Evolutionary conservation across 2,888 invertebrate genomes (phyloP), one percentile per base, ranked within the genome.

Genomic region (Monopis laevigella): DNA sequence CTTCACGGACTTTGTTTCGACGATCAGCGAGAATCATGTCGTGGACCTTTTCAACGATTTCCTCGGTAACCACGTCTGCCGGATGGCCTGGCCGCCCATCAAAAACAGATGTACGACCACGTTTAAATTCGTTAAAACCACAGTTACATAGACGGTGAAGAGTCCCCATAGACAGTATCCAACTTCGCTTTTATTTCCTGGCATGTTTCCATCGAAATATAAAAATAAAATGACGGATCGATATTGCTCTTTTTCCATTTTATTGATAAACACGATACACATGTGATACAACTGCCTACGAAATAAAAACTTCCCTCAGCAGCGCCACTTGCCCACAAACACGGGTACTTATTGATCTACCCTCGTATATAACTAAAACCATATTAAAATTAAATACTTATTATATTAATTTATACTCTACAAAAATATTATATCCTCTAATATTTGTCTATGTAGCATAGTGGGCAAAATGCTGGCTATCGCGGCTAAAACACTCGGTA

Each of bases 201-300:
- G n/a, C 40, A 29, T 16, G 28, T 29, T 40, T 18, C 29, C 26
- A 27, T 26, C 39, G 26, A 29, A 28, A 36, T 29, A 29, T 18
- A 17, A 40, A 28, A 40, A 40, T 6, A 10, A 29, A 29, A 40
- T 40, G 8, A 40, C 29, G 14, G 18, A 40, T 27, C 29, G 29
- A 27, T 40, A 40, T 18, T 40, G 26, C 14, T 28, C 40, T 40
- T 29, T 29, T 40, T 29, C 40, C 18, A 40, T 40, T 18, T 40
- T 40, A 40, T 16, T 18, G 29, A 28, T 16, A 40, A 40, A 14
- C 26, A 26, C 39, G 27, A 12, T 7, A 2, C 13, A 32, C 14
- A 4, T 6, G 14, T 12, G 12, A 29, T 12, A 29, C 29, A 29
- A 29, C 8, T n/a, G 29, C 5, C 14, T 32, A 8, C 6, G 14